These are phyloP conservation scores for Tangara arthus DNA, from an alignment of 2,797 vertebrate genomes.

Conservation along the genomic window DNA sequence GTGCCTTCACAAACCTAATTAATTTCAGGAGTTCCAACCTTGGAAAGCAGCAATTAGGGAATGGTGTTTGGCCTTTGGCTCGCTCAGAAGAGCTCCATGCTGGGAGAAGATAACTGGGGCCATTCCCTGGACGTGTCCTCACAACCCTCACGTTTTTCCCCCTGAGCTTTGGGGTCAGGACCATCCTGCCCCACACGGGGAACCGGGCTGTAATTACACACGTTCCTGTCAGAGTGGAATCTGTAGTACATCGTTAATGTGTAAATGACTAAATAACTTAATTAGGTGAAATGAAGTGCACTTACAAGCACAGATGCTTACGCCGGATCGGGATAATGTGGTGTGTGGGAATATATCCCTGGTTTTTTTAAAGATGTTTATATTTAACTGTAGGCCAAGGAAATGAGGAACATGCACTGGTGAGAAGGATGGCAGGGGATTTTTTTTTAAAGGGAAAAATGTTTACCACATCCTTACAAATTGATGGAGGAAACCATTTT, in stretches of 20 bases:
- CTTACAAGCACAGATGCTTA: conserved; percentile 74
- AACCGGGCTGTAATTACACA: conserved; percentile 66
- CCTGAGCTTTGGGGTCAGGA: conserved; percentile 28
- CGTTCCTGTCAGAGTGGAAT: conserved; percentile 73
- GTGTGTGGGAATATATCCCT: conserved; percentile 50
- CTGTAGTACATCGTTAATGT: conserved; percentile 70
- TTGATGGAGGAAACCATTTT: background rate
- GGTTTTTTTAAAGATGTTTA: conserved; percentile 53
- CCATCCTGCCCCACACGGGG: background rate
- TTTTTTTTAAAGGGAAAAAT: background rate
- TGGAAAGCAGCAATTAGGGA: background rate
- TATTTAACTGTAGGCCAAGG: conserved; percentile 57
- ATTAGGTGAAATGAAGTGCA: conserved; percentile 80
- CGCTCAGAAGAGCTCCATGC: background rate
- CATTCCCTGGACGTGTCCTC: no score
- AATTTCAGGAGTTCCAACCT: background rate
- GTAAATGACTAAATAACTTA: conserved; percentile 80
- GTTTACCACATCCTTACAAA: background rate
- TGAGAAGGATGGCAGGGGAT: background rate
- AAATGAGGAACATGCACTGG: conserved; percentile 5
- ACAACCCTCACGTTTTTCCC: background rate
- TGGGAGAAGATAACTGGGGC: conserved; percentile 27
- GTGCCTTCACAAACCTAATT: background rate
- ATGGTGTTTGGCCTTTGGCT: background rate
- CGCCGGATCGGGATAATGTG: conserved; percentile 60